Percentiles rank a stretch among this genome's conserved stretches.
Conservation (phyloP, 2,888 invertebrate genomes). For the Stenodera caucasica region DNA sequence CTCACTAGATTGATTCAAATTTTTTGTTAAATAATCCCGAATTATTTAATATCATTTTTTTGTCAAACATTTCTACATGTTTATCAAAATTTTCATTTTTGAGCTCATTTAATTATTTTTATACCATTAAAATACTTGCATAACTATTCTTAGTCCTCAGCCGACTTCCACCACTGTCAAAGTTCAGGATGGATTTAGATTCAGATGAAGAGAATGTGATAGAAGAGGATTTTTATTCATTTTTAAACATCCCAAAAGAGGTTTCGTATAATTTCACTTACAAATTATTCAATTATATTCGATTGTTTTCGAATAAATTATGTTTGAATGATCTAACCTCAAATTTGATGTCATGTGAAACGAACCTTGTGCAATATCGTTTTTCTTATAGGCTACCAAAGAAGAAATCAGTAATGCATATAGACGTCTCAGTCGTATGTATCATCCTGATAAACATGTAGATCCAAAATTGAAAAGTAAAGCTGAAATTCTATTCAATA, state of each 20-base stretch:
- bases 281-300: neutral
- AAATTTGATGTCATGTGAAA: constrained; percentile 14
- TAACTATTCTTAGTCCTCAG: neutral
- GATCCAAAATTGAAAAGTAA: constrained; percentile 81
- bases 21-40: neutral
- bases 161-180: neutral
- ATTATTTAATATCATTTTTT: neutral
- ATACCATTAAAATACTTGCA: neutral
- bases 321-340: constrained; percentile 26
- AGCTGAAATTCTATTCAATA: constrained; percentile 90
- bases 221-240: constrained; percentile 87
- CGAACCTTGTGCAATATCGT: constrained; percentile 18
- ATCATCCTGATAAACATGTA: constrained; percentile 96
- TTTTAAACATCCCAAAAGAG: constrained; percentile 81
- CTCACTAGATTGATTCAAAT: neutral
- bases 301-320: neutral
- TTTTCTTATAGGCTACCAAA: constrained; percentile 72
- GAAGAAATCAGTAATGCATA: constrained; percentile 96
- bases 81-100: no score
- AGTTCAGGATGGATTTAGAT: constrained; percentile 64
- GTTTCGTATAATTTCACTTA: constrained; percentile 59
- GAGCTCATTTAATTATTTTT: no score
- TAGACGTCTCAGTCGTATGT: constrained; percentile 85
- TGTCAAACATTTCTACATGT: neutral
- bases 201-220: constrained; percentile 65